Base-by-base conservation (phyloP, 2,797 vertebrate genomes). In the Pangasius larnaudii region DNA sequence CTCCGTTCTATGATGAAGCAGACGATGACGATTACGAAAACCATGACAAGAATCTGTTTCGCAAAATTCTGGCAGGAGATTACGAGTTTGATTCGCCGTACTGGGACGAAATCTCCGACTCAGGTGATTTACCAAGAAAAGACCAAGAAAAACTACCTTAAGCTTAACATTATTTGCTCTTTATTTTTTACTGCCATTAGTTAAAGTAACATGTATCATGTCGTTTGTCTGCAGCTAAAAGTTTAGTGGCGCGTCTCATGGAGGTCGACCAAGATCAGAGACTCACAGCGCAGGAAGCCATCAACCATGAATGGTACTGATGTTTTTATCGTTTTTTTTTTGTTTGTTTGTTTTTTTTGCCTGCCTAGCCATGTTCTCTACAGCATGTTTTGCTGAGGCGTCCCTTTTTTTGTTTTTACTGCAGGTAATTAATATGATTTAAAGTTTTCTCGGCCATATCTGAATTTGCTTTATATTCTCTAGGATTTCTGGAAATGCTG, bases 41-140 rank as follows among this genome's bases (percentile, higher is more conserved):
- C 93, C 98, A 99, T 0, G 98, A 99, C 93, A 99, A 99, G 95
- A 99, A 99, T 92, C 95, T 99, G 49, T 99, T 99, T 93, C 96
- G 98, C 84, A 99, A 99, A 95, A 99, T 99, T 94, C 95, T 99
- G 86, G 97, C 98, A 0, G 98, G 98, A 5, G 98, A 99, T 94
- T 99, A 98, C 0, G 98, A 99, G 93, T 99, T 99, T 39, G 98
- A 99, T 92, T 99, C 98, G 0, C 98, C 98, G 0, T 99, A 99
- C 93, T 99, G 98, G 98, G 98, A 99, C 87, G 98, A 99, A 78
- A 99, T 99, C 93, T 99, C 98, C 0, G 98, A 99, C 90, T 98
- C 98, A 6, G 98, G 98, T 96, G 89, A 71, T 90, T 89, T 22
- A 75, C 1, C 85, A 71, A 18, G n/a, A n/a, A n/a, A n/a, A n/a